A percentile compares a stretch with the other conserved stretches of the same genome.
phyloP scores from a whole-genome alignment of 2,888 invertebrate species.

The Ormia ochracea region DNA sequence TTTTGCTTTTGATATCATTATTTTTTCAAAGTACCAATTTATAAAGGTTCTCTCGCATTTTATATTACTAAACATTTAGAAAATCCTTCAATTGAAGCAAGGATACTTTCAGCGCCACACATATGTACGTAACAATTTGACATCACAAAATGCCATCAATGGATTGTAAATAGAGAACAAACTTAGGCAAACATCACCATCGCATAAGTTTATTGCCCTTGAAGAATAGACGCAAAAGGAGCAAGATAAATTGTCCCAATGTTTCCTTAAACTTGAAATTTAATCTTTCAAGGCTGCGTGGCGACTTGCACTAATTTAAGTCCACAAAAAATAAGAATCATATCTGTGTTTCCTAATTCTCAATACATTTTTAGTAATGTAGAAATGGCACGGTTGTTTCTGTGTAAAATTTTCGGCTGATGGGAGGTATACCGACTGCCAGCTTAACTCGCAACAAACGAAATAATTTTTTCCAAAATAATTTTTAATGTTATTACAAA shows the following conservation, averaged over 20 bases:
- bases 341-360: too few species aligned
- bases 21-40: not conserved
- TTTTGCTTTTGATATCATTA: not conserved
- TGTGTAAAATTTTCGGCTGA: too few species aligned
- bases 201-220: constrained; percentile 4
- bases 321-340: too few species aligned
- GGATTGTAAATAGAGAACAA: not conserved
- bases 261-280: constrained; percentile 15
- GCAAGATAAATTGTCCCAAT: constrained; percentile 27
- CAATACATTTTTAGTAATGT: too few species aligned
- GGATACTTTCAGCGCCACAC: not conserved
- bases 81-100: not conserved
- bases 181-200: not conserved
- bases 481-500: too few species aligned
- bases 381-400: too few species aligned
- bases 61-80: not conserved
- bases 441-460: too few species aligned
- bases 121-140: not conserved
- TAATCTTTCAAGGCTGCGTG: not conserved
- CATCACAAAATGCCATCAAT: constrained; percentile 6
- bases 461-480: too few species aligned
- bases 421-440: too few species aligned
- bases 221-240: not conserved
- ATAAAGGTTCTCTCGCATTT: not conserved
- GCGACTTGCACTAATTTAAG: too few species aligned